Evolutionary conservation across 2,113 vertebrate genomes (phyloP), one percentile per base, ranked within the genome.

Genomic region (Cygnus buccinator): DNA sequence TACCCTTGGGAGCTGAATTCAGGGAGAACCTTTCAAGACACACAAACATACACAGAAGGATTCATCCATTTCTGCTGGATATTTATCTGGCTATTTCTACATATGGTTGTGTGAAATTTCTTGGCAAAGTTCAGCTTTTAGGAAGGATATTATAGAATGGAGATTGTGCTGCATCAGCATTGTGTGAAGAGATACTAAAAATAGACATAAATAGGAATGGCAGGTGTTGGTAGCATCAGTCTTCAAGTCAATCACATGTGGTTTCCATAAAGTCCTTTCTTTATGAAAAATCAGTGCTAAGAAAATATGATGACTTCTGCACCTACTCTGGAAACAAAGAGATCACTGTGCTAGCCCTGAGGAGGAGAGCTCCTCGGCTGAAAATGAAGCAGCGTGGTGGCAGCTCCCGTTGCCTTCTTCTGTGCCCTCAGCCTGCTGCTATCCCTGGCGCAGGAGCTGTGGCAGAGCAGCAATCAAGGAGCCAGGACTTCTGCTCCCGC

Each of bases 161-260:
- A 71, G 23, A 52, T 67, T 77, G 37, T 81, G 79, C 73, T 90
- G 33, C 31, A 62, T 70, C 74, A 85, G 79, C 50, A 48, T 28
- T 83, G 59, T 80, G 13, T 79, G 63, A 75, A 85, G 55, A 90
- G 23, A 26, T 85, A 68, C 37, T 90, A 63, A 83, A 95, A 92
- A 73, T 18, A 73, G 44, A 66, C 44, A 23, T 80, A 70, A 72
- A 44, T 83, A 91, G 33, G 39, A 72, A 81, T 70, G 33, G 31
- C 33, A 87, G 75, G 66, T 91, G 58, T 87, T 93, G 67, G 87
- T 89, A 65, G 35, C 88, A 92, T 73, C 79, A 76, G 54, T 58
- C 55, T 83, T 67, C 62, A 86, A 84, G 70, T 48, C 55, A 90
- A 18, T 31, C 73, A 46, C 41, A 20, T 68, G 39, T 55, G 39